Evolutionary conservation across 2,113 vertebrate genomes (phyloP).

Genomic region (Rana temporaria): DNA sequence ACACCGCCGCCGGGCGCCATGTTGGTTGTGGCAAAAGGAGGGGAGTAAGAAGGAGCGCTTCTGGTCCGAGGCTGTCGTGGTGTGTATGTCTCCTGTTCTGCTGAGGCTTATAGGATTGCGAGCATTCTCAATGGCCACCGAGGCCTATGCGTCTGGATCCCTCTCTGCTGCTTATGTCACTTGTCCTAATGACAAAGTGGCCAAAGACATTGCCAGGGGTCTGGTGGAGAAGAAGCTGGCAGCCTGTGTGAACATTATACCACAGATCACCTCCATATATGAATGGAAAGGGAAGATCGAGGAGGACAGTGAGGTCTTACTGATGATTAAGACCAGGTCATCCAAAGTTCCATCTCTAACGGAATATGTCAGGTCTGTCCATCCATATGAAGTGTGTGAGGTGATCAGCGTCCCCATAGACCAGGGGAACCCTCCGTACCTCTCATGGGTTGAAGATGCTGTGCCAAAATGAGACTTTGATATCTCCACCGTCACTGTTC

Average conservation of each 20-base stretch:
- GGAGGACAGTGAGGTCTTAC: too few species aligned
- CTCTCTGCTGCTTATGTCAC: constrained; percentile 88
- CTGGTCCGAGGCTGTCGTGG: constrained; percentile 62
- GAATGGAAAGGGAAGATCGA: too few species aligned
- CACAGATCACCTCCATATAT: too few species aligned
- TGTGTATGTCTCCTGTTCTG: constrained; percentile 78
- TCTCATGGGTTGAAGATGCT: constrained; percentile 81
- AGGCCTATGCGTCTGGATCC: constrained; percentile 75
- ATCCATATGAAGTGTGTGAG: constrained; percentile 90
- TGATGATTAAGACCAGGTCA: too few species aligned
- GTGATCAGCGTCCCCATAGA: constrained; percentile 89
- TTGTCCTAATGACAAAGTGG: constrained; percentile 85
- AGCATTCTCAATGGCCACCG: constrained; percentile 82
- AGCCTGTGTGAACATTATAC: too few species aligned
- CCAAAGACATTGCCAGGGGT: constrained; percentile 85
- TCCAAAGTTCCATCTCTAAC: too few species aligned
- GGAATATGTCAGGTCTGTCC: constrained; percentile 86
- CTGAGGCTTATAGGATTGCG: constrained; percentile 73
- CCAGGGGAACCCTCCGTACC: constrained; percentile 87
- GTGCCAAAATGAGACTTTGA: constrained; percentile 73
- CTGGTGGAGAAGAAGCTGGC: too few species aligned
- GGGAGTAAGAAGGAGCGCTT: too few species aligned
- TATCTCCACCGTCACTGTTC: neutral
- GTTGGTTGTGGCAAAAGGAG: too few species aligned
- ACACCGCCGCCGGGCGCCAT: too few species aligned